Percentiles rank a stretch among this genome's conserved stretches.
Evolutionary conservation across 2,113 vertebrate genomes (phyloP).

Genomic region (Azemiops feae): DNA sequence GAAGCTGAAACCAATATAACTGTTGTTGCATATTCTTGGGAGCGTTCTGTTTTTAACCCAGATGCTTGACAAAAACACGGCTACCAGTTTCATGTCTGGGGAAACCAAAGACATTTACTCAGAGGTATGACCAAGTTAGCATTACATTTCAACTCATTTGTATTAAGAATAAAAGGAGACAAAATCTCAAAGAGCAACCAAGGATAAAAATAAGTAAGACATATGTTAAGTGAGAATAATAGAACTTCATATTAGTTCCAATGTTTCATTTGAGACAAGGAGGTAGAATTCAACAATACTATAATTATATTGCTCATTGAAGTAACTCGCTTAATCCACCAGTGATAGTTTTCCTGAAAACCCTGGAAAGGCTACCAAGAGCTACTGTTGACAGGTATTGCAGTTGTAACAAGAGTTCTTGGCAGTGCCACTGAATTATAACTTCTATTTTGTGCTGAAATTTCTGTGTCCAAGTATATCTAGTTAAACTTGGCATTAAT

Average conservation of each 20-base stretch:
- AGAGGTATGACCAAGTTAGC: neutral
- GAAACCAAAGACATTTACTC: neutral
- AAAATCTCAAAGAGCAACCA: neutral
- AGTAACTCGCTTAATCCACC: neutral
- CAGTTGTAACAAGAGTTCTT: neutral
- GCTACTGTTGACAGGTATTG: neutral
- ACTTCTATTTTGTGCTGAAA: neutral
- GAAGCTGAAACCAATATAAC: neutral
- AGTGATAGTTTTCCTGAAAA: neutral
- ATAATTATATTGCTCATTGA: neutral
- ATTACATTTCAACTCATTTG: neutral
- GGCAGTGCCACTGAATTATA: neutral
- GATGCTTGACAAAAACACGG: neutral
- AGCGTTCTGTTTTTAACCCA: neutral
- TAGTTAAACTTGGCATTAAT: neutral
- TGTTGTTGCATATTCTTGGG: neutral
- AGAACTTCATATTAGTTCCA: neutral
- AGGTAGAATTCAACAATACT: neutral
- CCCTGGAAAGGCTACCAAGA: neutral
- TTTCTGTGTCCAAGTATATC: neutral
- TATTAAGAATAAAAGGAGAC: neutral
- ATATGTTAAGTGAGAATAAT: neutral
- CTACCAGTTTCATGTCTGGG: neutral
- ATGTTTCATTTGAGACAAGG: neutral
- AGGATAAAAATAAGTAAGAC: neutral